Evolutionary conservation across 2,113 vertebrate species (phyloP).

Genomic region (Cephalopterus ornatus): DNA sequence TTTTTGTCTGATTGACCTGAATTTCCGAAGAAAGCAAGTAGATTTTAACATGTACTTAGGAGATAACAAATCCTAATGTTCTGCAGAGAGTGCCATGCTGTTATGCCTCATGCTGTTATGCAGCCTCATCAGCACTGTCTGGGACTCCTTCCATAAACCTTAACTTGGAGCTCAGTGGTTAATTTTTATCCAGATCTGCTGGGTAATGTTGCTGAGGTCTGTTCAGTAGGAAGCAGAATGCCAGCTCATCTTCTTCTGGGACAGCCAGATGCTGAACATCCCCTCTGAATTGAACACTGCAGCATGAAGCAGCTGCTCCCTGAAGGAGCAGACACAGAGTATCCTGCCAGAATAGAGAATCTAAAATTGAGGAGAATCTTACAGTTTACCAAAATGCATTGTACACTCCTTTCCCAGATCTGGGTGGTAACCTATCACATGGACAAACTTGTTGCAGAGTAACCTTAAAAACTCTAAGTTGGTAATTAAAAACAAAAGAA

Average conservation of each 20-base stretch:
- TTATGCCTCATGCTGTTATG: neutral
- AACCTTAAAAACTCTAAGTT: neutral
- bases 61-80: neutral
- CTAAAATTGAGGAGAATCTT: neutral
- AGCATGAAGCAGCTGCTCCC: neutral
- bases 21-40: neutral
- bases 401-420: neutral
- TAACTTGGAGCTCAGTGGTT: neutral
- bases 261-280: neutral
- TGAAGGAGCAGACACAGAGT: neutral
- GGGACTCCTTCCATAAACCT: neutral
- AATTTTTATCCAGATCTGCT: neutral
- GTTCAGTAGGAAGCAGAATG: neutral
- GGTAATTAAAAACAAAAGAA: neutral
- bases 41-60: neutral
- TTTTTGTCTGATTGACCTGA: neutral
- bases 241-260: slow-evolving; percentile 1
- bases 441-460: neutral
- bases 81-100: neutral
- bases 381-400: neutral
- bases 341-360: neutral
- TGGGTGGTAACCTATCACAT: neutral
- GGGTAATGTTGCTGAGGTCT: neutral
- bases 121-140: neutral
- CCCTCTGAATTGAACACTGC: neutral